These are phyloP conservation scores for Parnassius mnemosyne DNA, from an alignment of 2,888 invertebrate species.

Conservation along the genomic window DNA sequence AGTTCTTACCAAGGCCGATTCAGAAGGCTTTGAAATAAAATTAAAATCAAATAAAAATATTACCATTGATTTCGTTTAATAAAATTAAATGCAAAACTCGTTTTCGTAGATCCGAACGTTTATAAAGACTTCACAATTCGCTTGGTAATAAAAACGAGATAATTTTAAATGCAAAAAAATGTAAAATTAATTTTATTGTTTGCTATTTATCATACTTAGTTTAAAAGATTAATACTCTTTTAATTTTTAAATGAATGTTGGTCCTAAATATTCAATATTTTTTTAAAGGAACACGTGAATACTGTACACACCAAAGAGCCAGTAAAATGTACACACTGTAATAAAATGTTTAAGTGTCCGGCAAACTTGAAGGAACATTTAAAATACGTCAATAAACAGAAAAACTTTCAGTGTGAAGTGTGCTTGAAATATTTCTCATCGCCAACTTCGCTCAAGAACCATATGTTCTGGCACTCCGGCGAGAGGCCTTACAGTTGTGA, in stretches of 20 bases:
- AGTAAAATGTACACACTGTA: slow-evolving; percentile 49
- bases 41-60: background rate
- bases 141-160: no score
- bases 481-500: slow-evolving; percentile 47
- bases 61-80: no score
- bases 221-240: no score
- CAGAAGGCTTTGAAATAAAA: no score
- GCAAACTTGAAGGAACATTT: slow-evolving; percentile 40
- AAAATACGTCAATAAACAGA: slow-evolving; percentile 34
- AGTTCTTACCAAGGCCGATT: no score
- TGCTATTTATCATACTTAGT: no score
- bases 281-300: slow-evolving; percentile 36
- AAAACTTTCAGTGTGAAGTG: slow-evolving; percentile 42
- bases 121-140: no score
- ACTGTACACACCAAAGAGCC: slow-evolving; percentile 35
- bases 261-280: slow-evolving; percentile 12
- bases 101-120: no score
- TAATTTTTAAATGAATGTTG: no score
- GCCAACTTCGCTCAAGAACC: slow-evolving; percentile 37
- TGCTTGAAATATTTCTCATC: slow-evolving; percentile 44
- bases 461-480: slow-evolving; percentile 50
- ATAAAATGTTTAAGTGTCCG: slow-evolving; percentile 45
- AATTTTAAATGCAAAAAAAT: no score
- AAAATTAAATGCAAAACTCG: background rate
- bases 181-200: no score